phyloP scores from a whole-genome alignment of 2,113 vertebrate genomes.

The Centropus bengalensis region DNA sequence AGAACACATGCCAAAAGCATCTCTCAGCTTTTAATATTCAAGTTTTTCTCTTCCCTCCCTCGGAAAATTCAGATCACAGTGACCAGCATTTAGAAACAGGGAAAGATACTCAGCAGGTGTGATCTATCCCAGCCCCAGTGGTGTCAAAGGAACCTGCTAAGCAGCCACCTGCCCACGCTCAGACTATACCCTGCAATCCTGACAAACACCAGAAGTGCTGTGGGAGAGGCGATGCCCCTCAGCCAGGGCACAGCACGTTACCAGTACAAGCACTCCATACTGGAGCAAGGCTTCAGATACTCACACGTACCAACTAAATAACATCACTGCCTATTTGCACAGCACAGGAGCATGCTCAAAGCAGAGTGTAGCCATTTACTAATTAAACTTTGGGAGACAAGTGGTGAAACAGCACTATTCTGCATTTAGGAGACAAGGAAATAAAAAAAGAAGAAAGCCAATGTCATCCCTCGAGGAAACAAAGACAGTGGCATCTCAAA shows the following conservation, averaged over 20 bases:
- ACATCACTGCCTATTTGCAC: not conserved
- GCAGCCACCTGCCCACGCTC: not conserved
- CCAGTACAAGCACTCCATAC: rapidly evolving
- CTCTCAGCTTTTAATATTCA: not conserved
- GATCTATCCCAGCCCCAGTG: not conserved
- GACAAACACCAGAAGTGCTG: rapidly evolving
- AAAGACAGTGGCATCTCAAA: not conserved
- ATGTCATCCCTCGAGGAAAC: not conserved
- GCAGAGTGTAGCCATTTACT: not conserved
- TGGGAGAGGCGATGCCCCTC: not conserved
- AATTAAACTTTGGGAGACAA: not conserved
- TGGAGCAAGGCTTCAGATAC: not conserved
- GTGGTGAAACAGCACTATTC: not conserved
- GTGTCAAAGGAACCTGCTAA: not conserved
- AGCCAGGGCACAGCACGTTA: rapidly evolving
- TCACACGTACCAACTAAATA: rapidly evolving
- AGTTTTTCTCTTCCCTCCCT: not conserved
- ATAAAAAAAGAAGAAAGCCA: not conserved
- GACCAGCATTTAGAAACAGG: not conserved
- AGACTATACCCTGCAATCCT: not conserved
- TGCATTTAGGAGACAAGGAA: not conserved
- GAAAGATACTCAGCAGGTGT: not conserved
- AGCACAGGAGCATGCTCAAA: not conserved
- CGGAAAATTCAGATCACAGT: not conserved
- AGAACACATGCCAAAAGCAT: not conserved